Evolutionary conservation across 1,140 invertebrate genomes (phyloP), one percentile per base, ranked within the genome.

Genomic region (Drosophila tristis): DNA sequence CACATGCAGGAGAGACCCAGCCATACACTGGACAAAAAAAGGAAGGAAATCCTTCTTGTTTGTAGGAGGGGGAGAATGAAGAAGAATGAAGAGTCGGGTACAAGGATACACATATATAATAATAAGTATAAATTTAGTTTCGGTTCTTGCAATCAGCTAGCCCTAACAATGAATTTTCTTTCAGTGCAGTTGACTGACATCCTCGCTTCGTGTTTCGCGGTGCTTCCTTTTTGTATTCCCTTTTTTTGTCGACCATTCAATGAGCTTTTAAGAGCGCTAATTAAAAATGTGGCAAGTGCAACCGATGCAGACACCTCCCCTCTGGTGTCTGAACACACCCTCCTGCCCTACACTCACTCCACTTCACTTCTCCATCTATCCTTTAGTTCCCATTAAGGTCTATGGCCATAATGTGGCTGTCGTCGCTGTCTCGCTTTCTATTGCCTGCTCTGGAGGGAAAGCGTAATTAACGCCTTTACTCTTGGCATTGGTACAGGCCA

Each of bases 181-280:
- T 35, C 31, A 11, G 31, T 35, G 31, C 31, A 39, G 5, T 54
- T 31, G 23, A 54, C 49, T 47, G 47, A 59, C 64, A 50, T 47
- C 43, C 47, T 51, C 31, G 45, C 44, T 59, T 20, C 35, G 31
- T 35, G 15, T 61, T 39, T 56, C 49, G 39, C 44, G n/a, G 39
- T 58, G 7, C 48, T 31, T 20, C 13, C 9, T 31, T 44, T 68
- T 31, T 49, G 7, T 9, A 39, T 45, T 54, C 31, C 26, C 43
- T 45, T 58, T 68, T 68, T 72, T 82, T 75, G 59, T 67, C 51
- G 55, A 71, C 71, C 77, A 84, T 75, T 87, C 71, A 87, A 87
- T 87, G 84, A 74, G 84, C 84, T 89, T 84, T 87, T 87, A 89
- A 87, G 84, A 65, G 73, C 75, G 84, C 84, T 87, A 87, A 87